Evolutionary conservation across 2,888 invertebrate genomes (phyloP).

Genomic region (Sarcophaga caerulescens): DNA sequence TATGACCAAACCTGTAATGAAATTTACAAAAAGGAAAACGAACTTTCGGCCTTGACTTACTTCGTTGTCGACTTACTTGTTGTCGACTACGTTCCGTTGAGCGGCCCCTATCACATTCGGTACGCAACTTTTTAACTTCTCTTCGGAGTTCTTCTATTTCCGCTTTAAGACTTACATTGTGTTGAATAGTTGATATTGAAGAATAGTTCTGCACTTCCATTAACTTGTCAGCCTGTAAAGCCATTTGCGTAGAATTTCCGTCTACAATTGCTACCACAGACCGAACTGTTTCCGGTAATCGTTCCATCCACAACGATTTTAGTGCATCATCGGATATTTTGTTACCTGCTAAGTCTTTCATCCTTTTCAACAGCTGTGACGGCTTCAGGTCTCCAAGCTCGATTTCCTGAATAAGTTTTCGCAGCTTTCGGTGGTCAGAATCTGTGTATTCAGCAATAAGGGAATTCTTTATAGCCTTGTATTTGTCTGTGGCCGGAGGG

Average conservation of each 20-base stretch:
- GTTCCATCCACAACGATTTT: not conserved
- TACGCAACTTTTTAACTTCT: not conserved
- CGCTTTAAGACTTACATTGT: not conserved
- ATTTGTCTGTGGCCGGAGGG: no score
- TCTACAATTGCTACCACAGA: conserved; percentile 21
- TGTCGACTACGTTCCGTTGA: not conserved
- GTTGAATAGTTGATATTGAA: not conserved
- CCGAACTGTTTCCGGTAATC: conserved; percentile 10
- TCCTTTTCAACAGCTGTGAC: conserved; percentile 16
- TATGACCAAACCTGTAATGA: conserved; percentile 30
- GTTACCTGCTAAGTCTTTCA: conserved; percentile 32
- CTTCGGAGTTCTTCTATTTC: conserved; percentile 24
- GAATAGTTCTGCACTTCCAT: conserved; percentile 13
- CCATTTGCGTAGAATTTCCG: conserved; percentile 14
- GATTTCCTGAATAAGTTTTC: conserved; percentile 26
- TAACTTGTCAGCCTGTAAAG: conserved; percentile 12
- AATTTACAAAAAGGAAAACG: conserved; percentile 30
- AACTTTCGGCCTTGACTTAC: not conserved
- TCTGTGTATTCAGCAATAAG: conserved; percentile 42
- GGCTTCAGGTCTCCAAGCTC: conserved; percentile 45
- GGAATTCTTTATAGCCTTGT: conserved; percentile 5
- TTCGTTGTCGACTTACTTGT: not conserved
- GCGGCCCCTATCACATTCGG: not conserved
- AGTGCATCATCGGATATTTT: conserved; percentile 26
- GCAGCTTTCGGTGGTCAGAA: conserved; percentile 33